Conservation (phyloP, 2,113 vertebrate genomes). For the Brachyhypopomus occidentalis region DNA sequence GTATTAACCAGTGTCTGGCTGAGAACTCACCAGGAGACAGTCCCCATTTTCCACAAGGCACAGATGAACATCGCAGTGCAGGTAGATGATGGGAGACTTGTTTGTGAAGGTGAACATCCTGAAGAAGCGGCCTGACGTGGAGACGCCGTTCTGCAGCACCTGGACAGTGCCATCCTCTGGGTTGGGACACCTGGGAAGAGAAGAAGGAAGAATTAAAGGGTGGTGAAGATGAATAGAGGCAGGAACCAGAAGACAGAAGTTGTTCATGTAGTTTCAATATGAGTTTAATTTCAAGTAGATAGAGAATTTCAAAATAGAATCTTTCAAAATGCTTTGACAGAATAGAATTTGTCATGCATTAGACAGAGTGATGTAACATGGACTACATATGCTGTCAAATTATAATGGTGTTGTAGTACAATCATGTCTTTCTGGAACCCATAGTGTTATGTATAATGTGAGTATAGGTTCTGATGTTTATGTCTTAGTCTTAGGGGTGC, state of each 20-base stretch:
- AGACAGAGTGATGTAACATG: too few relatives aligned
- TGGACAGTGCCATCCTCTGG: slow-evolving; percentile 57
- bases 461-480: not conserved
- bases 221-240: not conserved
- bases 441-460: not conserved
- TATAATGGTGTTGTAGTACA: too few relatives aligned
- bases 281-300: too few relatives aligned
- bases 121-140: slow-evolving; percentile 66
- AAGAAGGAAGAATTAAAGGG: not conserved
- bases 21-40: slow-evolving; percentile 62
- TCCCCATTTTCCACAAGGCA: slow-evolving; percentile 53
- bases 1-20: too few relatives aligned
- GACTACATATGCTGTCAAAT: too few relatives aligned
- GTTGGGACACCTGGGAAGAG: slow-evolving; percentile 66
- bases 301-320: too few relatives aligned
- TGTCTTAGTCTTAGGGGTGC: too few relatives aligned
- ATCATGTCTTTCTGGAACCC: not conserved
- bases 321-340: not conserved
- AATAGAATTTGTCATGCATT: too few relatives aligned
- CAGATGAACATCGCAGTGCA: slow-evolving; percentile 69
- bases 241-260: not conserved
- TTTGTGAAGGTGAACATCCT: slow-evolving; percentile 64
- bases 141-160: slow-evolving; percentile 64
- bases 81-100: slow-evolving; percentile 55
- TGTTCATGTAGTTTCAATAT: too few relatives aligned